Evolutionary conservation across 2,113 vertebrate species (phyloP).

Genomic region (Paracanthobrama guichenoti): DNA sequence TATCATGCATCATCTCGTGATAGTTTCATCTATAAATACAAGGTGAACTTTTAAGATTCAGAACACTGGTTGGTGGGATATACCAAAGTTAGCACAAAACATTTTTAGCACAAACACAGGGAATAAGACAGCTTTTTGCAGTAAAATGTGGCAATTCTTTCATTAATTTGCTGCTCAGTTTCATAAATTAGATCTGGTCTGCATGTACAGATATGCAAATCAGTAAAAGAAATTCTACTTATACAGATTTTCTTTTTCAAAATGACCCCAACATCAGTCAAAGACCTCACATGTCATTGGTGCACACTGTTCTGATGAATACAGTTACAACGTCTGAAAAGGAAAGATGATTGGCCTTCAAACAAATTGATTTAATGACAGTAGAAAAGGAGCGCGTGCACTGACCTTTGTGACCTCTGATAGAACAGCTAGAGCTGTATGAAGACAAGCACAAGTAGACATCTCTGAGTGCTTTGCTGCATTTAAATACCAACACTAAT

Average conservation of each 20-base stretch:
- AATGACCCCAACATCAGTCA: background rate
- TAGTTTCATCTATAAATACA: constrained; percentile 29
- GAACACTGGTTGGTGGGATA: background rate
- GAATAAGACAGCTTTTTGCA: background rate
- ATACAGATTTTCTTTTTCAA: background rate
- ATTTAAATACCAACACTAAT: constrained; percentile 42
- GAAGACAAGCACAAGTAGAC: background rate
- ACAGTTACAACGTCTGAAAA: constrained; percentile 14
- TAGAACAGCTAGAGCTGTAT: constrained; percentile 16
- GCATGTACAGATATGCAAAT: background rate
- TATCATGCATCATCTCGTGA: constrained; percentile 29
- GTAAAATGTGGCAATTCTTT: background rate
- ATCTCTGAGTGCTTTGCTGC: background rate
- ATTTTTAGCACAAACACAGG: background rate
- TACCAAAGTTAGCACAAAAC: background rate
- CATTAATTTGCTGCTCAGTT: background rate
- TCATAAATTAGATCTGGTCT: background rate
- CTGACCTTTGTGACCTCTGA: constrained; percentile 30
- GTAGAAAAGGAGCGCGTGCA: constrained; percentile 15
- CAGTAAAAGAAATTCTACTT: background rate
- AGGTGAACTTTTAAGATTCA: background rate
- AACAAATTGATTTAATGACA: constrained; percentile 49
- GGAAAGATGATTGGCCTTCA: constrained; percentile 27
- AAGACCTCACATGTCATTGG: background rate
- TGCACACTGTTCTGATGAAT: constrained; percentile 21